Evolutionary conservation across 2,888 invertebrate genomes (phyloP).

Genomic region (Noctua pronuba): DNA sequence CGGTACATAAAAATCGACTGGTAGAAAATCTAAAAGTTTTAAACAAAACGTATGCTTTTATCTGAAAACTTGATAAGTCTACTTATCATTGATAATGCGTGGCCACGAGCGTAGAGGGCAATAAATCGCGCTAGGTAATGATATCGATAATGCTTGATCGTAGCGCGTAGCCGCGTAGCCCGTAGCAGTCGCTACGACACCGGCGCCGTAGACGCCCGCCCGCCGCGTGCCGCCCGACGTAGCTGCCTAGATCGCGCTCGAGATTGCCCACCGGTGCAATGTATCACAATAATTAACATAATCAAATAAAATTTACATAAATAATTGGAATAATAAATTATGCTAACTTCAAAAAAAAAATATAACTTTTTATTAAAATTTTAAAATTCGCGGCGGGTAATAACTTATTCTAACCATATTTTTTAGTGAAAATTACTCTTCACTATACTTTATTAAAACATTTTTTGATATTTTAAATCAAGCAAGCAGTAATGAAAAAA

Average conservation of each 20-base stretch:
- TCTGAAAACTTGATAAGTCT: slow-evolving; percentile 10
- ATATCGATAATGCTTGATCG: slow-evolving; percentile 56
- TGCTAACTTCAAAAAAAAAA: slow-evolving; percentile 12
- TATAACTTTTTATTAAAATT: neutral
- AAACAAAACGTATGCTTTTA: neutral
- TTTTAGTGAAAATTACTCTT: neutral
- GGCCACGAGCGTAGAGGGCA: slow-evolving; percentile 30
- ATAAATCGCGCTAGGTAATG: slow-evolving; percentile 53
- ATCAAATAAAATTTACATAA: slow-evolving; percentile 34
- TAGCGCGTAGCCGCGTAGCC: slow-evolving; percentile 72
- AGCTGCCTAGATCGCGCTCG: slow-evolving; percentile 44
- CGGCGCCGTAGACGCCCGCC: slow-evolving; percentile 74
- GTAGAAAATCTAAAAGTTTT: neutral
- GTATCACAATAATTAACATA: slow-evolving; percentile 43
- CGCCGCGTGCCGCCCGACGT: slow-evolving; percentile 64
- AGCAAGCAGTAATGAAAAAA: slow-evolving; percentile 10
- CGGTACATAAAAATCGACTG: neutral
- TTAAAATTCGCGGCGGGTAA: neutral
- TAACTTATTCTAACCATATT: neutral
- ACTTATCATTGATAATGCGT: slow-evolving; percentile 52
- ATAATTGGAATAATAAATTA: slow-evolving; percentile 26
- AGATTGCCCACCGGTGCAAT: slow-evolving; percentile 41
- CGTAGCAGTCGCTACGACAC: slow-evolving; percentile 83
- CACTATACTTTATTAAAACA: no score
- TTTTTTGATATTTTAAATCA: neutral